Evolutionary conservation across 2,113 vertebrate species (phyloP).

Genomic region (Mionectes macconnelli): DNA sequence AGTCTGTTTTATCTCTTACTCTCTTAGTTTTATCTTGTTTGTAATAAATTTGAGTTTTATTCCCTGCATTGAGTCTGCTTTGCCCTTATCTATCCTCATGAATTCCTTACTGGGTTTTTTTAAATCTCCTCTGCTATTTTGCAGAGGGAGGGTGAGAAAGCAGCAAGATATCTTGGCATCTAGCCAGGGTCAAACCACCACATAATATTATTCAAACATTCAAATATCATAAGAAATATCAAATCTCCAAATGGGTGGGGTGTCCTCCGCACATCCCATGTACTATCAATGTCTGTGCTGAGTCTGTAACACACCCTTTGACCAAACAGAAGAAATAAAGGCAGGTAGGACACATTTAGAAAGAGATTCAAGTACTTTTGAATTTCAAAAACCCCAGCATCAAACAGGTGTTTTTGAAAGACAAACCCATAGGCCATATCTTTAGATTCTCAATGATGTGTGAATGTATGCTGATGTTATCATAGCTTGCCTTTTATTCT

Average conservation of each 20-base stretch:
- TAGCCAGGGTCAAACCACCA: no score
- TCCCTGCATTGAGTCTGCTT: no score
- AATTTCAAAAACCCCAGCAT: rapidly evolving
- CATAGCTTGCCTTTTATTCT: not conserved
- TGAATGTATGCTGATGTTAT: not conserved
- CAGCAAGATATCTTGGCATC: no score
- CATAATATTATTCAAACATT: not conserved
- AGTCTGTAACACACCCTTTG: not conserved
- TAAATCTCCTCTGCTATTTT: no score
- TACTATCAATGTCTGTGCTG: not conserved
- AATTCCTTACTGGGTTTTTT: no score
- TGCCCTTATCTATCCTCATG: no score
- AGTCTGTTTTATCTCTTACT: no score
- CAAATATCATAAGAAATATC: not conserved
- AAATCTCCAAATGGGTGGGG: rapidly evolving
- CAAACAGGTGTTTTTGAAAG: not conserved
- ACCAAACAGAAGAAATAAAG: not conserved
- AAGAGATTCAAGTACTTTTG: not conserved
- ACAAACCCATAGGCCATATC: not conserved
- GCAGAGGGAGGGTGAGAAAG: no score
- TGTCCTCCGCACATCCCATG: not conserved
- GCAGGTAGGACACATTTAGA: not conserved
- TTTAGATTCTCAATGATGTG: not conserved
- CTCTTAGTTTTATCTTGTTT: no score
- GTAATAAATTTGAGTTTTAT: no score